Conservation (phyloP, 2,797 vertebrate species). For the Acipenser oxyrinchus region DNA sequence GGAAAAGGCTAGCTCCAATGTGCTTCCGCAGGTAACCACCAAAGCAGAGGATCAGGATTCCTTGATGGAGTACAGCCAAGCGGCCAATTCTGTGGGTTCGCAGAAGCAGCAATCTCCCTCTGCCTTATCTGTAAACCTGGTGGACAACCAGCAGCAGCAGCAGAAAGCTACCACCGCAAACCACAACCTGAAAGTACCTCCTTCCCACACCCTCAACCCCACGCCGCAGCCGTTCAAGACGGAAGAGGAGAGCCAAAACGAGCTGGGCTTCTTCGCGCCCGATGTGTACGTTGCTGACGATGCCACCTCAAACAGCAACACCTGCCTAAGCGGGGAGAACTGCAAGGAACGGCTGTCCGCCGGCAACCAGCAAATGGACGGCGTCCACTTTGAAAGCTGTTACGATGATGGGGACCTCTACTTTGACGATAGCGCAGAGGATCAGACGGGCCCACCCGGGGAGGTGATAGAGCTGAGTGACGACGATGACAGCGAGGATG, state of each 20-base stretch:
- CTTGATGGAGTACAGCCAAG: constrained; percentile 43
- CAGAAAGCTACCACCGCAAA: constrained; percentile 28
- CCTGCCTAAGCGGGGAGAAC: constrained; percentile 34
- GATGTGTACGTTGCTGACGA: constrained; percentile 46
- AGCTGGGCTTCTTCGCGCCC: constrained; percentile 13
- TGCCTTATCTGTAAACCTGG: constrained; percentile 8
- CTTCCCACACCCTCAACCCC: constrained; percentile 39
- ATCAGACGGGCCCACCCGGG: constrained; percentile 56
- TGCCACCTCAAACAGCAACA: constrained; percentile 15
- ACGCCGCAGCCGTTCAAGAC: constrained; percentile 67
- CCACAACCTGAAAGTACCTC: constrained; percentile 27
- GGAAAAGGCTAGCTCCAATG: constrained; percentile 35
- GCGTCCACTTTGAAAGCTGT: constrained; percentile 43
- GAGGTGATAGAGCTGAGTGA: constrained; percentile 82
- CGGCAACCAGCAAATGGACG: constrained; percentile 23
- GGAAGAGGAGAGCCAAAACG: constrained; percentile 53
- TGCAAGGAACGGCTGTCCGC: constrained; percentile 35
- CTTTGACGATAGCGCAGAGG: constrained; percentile 76
- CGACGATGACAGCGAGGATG: constrained; percentile 74
- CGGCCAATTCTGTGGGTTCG: neutral
- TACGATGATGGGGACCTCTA: constrained; percentile 61
- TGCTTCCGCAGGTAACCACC: constrained; percentile 46
- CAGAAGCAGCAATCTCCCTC: constrained; percentile 18
- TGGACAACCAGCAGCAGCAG: constrained; percentile 33
- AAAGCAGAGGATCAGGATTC: constrained; percentile 68